Percentiles rank a stretch among this genome's conserved stretches.
Conservation (phyloP, 64 coral and sea anemone genomes). For the Orbicella faveolata region DNA sequence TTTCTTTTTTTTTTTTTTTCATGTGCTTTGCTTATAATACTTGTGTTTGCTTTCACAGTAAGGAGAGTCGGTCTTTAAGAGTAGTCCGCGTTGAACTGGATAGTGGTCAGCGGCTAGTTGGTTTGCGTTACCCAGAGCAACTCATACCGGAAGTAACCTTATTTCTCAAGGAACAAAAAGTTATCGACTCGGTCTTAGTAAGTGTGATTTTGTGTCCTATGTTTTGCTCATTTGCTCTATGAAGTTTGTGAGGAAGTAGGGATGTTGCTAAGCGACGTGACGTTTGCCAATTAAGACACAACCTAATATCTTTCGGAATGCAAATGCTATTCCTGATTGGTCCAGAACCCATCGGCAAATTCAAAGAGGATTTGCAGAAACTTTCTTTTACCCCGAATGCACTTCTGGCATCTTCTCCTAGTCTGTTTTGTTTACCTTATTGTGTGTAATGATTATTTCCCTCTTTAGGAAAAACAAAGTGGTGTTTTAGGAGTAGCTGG, state of each 20-base stretch:
- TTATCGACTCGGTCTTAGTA: constrained; percentile 63
- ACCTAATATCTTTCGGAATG: too few relatives aligned
- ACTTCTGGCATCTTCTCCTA: too few relatives aligned
- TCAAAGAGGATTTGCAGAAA: too few relatives aligned
- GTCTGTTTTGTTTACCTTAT: neutral
- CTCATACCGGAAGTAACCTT: constrained; percentile 85
- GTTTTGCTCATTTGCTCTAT: neutral
- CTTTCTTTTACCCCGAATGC: too few relatives aligned
- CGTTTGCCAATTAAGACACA: too few relatives aligned
- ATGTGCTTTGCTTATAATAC: neutral
- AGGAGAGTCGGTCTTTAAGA: constrained; percentile 85
- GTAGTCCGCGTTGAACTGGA: constrained; percentile 93
- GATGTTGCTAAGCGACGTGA: too few relatives aligned
- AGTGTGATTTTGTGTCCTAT: constrained; percentile 1
- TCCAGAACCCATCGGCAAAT: too few relatives aligned
- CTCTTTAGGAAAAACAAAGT: constrained; percentile 55
- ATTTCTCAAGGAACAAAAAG: constrained; percentile 79
- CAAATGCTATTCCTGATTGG: too few relatives aligned
- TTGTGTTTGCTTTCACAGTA: constrained; percentile 31
- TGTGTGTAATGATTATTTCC: neutral
- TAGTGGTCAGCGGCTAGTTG: constrained; percentile 95
- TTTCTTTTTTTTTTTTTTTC: too few relatives aligned
- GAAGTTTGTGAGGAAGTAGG: neutral
- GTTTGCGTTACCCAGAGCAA: constrained; percentile 91
- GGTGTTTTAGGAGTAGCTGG: constrained; percentile 45